Conservation (phyloP, 2,888 invertebrate species). For the Amitus sp. region DNA sequence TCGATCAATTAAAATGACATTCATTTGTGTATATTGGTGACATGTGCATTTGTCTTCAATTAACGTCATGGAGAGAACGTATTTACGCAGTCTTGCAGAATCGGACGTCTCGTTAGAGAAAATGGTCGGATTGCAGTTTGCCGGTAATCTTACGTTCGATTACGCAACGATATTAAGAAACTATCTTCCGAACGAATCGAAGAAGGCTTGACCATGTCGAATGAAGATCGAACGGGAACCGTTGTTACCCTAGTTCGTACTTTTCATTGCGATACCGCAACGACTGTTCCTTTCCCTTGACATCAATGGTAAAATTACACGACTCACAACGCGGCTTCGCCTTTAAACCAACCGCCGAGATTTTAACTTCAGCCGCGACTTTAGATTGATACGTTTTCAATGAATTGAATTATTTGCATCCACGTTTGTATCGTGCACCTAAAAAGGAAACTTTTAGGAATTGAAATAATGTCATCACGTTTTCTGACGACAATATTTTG, state of each 20-base stretch:
- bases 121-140: constrained; percentile 6
- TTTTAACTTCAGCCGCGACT: neutral
- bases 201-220: constrained; percentile 9
- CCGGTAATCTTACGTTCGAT: neutral
- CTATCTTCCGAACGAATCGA: constrained; percentile 4
- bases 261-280: constrained; percentile 7
- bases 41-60: constrained; percentile 4
- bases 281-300: constrained; percentile 2
- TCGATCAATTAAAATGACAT: constrained; percentile 5
- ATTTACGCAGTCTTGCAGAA: constrained; percentile 5
- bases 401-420: constrained; percentile 4
- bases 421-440: neutral
- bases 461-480: too few species aligned
- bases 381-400: neutral
- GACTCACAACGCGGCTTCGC: neutral
- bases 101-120: constrained; percentile 10
- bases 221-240: constrained; percentile 9
- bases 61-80: constrained; percentile 9
- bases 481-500: too few species aligned
- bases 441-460: too few species aligned
- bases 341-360: neutral
- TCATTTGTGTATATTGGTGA: neutral
- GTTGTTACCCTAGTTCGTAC: constrained; percentile 11
- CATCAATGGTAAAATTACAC: constrained; percentile 7
- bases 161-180: constrained; percentile 2